A percentile compares a stretch with the other conserved stretches of the same genome.
phyloP scores from a whole-genome alignment of 2,888 invertebrate species.

The Ptychoptera albimana region DNA sequence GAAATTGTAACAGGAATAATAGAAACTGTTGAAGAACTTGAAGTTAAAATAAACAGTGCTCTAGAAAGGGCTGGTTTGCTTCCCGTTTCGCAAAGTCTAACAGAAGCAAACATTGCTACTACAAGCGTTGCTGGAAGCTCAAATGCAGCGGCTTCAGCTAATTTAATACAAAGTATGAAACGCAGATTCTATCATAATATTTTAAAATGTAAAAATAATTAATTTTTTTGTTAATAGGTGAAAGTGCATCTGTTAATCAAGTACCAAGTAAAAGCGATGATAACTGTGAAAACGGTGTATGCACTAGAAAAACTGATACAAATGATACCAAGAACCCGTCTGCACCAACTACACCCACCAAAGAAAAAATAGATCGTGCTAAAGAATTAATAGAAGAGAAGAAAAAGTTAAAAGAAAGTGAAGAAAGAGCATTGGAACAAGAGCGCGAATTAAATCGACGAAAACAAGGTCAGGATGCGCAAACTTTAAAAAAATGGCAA shows the following conservation, averaged over 20 bases:
- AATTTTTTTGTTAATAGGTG: background rate
- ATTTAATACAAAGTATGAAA: background rate
- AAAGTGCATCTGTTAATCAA: background rate
- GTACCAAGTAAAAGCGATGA: background rate
- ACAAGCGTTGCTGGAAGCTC: background rate
- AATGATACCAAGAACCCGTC: background rate
- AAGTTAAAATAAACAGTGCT: slow-evolving; percentile 46
- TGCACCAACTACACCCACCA: background rate
- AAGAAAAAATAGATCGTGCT: slow-evolving; percentile 41
- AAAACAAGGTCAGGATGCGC: slow-evolving; percentile 27
- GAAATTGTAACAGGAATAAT: slow-evolving; percentile 57
- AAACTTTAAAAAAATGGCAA: slow-evolving; percentile 44
- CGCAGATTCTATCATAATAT: background rate
- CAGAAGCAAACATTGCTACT: background rate
- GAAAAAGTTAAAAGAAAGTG: slow-evolving; percentile 42
- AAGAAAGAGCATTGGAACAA: slow-evolving; percentile 38
- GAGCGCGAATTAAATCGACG: slow-evolving; percentile 55
- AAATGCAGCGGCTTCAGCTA: background rate
- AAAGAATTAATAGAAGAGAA: slow-evolving; percentile 51
- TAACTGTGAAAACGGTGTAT: background rate
- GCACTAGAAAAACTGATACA: background rate
- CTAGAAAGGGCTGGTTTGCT: slow-evolving; percentile 14
- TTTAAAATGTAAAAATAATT: background rate
- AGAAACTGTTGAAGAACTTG: slow-evolving; percentile 40
- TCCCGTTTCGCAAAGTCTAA: too few species aligned